These are phyloP conservation scores for Acanthiza pusilla DNA, from an alignment of 2,797 vertebrate genomes.

Conservation along the genomic window DNA sequence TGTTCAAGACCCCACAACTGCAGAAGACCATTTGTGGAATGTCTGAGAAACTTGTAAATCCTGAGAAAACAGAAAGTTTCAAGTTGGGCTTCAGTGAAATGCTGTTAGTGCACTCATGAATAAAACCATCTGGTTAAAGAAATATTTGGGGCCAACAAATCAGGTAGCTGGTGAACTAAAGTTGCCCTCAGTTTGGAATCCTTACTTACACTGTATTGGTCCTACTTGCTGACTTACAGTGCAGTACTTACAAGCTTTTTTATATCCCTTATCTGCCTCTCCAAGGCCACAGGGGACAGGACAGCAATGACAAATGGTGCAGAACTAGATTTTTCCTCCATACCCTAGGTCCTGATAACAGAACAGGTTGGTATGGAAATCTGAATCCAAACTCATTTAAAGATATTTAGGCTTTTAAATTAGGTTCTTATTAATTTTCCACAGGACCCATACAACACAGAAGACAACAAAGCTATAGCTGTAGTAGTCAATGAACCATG, in stretches of 20 bases:
- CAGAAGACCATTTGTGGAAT: not conserved
- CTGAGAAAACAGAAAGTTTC: not conserved
- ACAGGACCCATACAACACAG: rapidly evolving
- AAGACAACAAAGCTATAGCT: not conserved
- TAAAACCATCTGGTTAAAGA: not conserved
- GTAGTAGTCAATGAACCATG: not conserved
- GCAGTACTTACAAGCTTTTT: not conserved
- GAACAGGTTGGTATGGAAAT: not conserved
- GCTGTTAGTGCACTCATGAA: not conserved
- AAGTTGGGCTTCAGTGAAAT: not conserved
- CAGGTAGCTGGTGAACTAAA: not conserved
- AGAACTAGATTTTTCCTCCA: not conserved
- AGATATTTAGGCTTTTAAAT: not conserved
- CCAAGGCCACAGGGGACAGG: not conserved
- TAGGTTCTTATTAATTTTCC: not conserved
- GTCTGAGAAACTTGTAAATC: not conserved
- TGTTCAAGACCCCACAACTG: not conserved
- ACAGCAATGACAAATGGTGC: not conserved
- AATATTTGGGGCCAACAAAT: not conserved
- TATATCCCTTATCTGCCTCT: not conserved
- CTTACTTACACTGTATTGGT: not conserved
- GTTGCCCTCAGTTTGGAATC: not conserved
- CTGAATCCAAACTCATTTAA: not conserved
- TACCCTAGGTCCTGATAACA: not conserved
- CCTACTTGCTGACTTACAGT: not conserved